These are phyloP conservation scores for Mormyrus proboscirostris DNA, from an alignment of 2,797 vertebrate genomes.

Conservation along the genomic window DNA sequence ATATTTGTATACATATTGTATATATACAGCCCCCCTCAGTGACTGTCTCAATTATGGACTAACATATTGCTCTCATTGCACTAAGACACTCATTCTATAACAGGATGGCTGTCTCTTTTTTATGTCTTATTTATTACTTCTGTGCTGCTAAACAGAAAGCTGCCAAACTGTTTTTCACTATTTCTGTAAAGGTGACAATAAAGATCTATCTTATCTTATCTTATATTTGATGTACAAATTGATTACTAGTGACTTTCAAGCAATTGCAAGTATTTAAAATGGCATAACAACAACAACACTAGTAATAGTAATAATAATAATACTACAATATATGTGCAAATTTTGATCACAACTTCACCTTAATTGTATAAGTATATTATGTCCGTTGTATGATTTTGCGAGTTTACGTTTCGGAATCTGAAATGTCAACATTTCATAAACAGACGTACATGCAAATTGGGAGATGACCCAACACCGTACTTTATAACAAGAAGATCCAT, in stretches of 20 bases:
- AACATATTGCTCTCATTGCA: too few relatives aligned
- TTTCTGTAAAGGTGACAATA: too few relatives aligned
- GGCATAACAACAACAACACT: not conserved
- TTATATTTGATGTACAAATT: too few relatives aligned
- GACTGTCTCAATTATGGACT: too few relatives aligned
- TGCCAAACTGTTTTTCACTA: too few relatives aligned
- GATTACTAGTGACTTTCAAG: not conserved
- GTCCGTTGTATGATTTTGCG: not conserved
- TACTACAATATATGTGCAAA: not conserved
- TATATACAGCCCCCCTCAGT: not conserved
- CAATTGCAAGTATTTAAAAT: not conserved
- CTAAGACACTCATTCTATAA: too few relatives aligned
- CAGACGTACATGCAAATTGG: not conserved
- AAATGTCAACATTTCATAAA: not conserved
- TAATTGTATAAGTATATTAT: not conserved
- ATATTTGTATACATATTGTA: not conserved
- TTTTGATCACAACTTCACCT: not conserved
- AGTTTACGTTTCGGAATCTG: not conserved
- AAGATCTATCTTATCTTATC: too few relatives aligned
- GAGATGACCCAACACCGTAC: not conserved
- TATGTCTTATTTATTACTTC: too few relatives aligned
- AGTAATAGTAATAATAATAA: not conserved
- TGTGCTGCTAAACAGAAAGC: too few relatives aligned
- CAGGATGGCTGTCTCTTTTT: too few relatives aligned
- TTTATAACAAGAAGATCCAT: not conserved